Percentiles rank a stretch among this genome's conserved stretches.
These are phyloP conservation scores for Eonycteris spelaea DNA, from an alignment of 2,113 vertebrate genomes.

Conservation along the genomic window DNA sequence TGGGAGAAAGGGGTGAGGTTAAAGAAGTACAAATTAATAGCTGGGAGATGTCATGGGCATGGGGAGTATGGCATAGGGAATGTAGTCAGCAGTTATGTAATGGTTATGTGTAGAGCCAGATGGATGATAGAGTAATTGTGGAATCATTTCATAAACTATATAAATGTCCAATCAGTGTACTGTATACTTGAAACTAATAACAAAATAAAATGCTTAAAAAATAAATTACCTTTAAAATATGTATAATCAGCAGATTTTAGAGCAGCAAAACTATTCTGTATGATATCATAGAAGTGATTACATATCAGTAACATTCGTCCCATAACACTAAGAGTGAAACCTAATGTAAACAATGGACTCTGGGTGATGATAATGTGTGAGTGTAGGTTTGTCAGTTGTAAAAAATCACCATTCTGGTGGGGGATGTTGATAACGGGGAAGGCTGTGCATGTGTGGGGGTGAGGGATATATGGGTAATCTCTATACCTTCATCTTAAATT, in stretches of 20 bases:
- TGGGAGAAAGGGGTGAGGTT: too few relatives aligned
- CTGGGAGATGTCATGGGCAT: too few relatives aligned
- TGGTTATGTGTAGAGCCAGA: too few relatives aligned
- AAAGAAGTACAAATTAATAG: too few relatives aligned
- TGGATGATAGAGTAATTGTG: too few relatives aligned
- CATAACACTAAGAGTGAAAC: background rate
- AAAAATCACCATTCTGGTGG: background rate
- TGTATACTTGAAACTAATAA: too few relatives aligned
- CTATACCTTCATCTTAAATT: background rate
- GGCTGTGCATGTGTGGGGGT: accelerated
- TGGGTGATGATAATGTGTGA: background rate
- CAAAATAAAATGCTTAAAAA: too few relatives aligned
- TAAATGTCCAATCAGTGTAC: too few relatives aligned
- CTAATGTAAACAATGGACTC: background rate
- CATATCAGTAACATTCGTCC: background rate
- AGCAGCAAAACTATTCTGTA: background rate
- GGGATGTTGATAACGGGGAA: background rate
- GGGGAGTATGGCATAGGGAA: too few relatives aligned
- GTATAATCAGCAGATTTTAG: background rate
- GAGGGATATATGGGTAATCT: background rate
- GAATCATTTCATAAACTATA: too few relatives aligned
- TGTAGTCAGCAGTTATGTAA: too few relatives aligned
- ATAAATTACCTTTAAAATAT: background rate
- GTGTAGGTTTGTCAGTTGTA: background rate
- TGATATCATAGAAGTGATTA: background rate